These are phyloP conservation scores for Nebria salina DNA, from an alignment of 2,888 invertebrate genomes.

Conservation along the genomic window DNA sequence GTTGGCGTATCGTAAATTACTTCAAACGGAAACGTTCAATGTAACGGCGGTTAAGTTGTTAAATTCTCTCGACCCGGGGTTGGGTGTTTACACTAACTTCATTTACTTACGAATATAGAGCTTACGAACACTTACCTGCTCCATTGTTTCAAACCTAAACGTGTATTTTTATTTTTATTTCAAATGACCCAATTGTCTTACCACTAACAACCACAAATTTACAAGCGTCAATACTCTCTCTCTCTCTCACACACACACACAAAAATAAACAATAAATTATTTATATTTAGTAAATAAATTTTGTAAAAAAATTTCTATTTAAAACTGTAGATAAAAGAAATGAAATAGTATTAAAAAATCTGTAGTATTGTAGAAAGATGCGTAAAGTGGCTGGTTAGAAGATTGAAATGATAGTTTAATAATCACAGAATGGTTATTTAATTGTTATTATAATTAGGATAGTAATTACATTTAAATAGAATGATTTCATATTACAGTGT, in stretches of 20 bases:
- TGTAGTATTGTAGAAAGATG: too few relatives aligned
- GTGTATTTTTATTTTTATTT: background rate
- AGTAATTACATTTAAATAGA: slow-evolving; percentile 18
- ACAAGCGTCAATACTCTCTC: too few relatives aligned
- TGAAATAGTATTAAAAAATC: too few relatives aligned
- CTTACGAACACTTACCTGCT: background rate
- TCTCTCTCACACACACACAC: too few relatives aligned
- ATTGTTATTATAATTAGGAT: background rate
- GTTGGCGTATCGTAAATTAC: slow-evolving; percentile 37
- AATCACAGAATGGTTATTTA: slow-evolving; percentile 9
- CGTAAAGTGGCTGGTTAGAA: background rate
- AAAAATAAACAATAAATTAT: too few relatives aligned
- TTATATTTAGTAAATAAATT: too few relatives aligned
- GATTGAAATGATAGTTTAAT: background rate
- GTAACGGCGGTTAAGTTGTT: slow-evolving; percentile 36
- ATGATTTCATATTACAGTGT: slow-evolving; percentile 10
- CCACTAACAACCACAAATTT: too few relatives aligned
- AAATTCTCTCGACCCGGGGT: slow-evolving; percentile 10
- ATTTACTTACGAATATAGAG: slow-evolving; percentile 5
- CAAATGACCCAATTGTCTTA: background rate
- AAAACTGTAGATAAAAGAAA: too few relatives aligned
- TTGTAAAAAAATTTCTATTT: too few relatives aligned
- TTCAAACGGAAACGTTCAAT: slow-evolving; percentile 39
- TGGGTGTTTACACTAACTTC: slow-evolving; percentile 29
- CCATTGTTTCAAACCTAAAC: background rate